Evolutionary conservation across 2,888 invertebrate genomes (phyloP), one percentile per base, ranked within the genome.

Genomic region (Spodoptera exigua): DNA sequence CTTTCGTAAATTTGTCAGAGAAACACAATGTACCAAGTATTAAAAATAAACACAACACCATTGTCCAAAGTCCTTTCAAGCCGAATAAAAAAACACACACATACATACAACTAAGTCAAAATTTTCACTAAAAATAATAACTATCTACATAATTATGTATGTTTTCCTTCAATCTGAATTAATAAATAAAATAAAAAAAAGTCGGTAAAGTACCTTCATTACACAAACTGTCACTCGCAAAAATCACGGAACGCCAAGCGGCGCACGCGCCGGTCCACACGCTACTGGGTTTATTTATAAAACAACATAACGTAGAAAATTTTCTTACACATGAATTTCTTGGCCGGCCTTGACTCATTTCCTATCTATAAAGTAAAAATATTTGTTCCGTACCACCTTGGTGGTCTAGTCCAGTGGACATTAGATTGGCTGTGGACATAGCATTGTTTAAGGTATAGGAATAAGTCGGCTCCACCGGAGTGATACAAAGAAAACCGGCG

Each of bases 201-300:
- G 18, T 51, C 36, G 16, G 18, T 34, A 13, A 48, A 32, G 58
- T 75, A 74, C 75, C 75, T 75, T 64, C 75, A 75, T 75, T 5
- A 27, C 58, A 70, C 71, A 56, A 69, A 61, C 55, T 76, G 76
- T 74, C 72, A 77, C 71, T 59, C 48, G 60, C 27, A 67, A 61
- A 65, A 70, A 63, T 62, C 55, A 57, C 68, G 45, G 56, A 63
- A 63, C 77, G 51, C 67, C 63, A 40, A 61, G 69, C 69, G 70
- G 74, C 78, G 78, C 79, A 75, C 56, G 81, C 78, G 77, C 74
- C 79, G 82, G 63, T 77, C 80, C 80, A 69, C 81, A 81, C 85
- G 76, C 81, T 73, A 93, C 92, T 90, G 91, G 82, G 87, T 90
- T 89, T 93, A 94, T 91, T 92, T 92, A 90, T 93, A 92, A 89